phyloP scores from a whole-genome alignment of 2,113 vertebrate species.

The Redunca redunca region DNA sequence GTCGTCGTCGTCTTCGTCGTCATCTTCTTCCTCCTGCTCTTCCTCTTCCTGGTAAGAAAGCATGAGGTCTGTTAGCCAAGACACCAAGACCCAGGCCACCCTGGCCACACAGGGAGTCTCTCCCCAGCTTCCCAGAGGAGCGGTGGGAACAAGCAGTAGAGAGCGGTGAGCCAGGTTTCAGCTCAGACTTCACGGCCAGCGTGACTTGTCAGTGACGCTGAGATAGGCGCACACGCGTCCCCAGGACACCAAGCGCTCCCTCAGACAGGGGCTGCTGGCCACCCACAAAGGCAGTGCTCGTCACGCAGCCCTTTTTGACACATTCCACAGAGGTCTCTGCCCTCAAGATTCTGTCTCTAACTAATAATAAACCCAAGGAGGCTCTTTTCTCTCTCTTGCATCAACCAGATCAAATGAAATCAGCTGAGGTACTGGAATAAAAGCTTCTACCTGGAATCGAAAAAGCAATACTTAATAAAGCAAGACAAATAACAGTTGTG shows the following conservation, averaged over 20 bases:
- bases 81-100: background rate
- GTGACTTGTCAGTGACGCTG: background rate
- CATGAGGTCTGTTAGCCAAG: background rate
- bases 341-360: background rate
- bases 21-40: constrained; percentile 93
- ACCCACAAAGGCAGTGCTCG: background rate
- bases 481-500: background rate
- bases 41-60: constrained; percentile 87
- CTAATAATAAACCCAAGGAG: background rate
- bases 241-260: background rate
- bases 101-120: background rate
- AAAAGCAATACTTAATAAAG: background rate
- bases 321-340: background rate
- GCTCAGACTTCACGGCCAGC: background rate
- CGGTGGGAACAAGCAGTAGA: background rate
- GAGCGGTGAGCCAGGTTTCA: background rate
- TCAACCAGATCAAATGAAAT: constrained; percentile 18
- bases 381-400: background rate
- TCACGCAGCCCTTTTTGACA: background rate
- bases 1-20: constrained; percentile 93
- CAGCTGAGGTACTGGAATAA: background rate
- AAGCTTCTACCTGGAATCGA: background rate
- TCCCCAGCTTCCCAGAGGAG: background rate
- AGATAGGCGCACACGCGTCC: background rate
- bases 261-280: background rate